Conservation (phyloP, 2,113 vertebrate genomes). For the Mesembrinibis cayennensis region DNA sequence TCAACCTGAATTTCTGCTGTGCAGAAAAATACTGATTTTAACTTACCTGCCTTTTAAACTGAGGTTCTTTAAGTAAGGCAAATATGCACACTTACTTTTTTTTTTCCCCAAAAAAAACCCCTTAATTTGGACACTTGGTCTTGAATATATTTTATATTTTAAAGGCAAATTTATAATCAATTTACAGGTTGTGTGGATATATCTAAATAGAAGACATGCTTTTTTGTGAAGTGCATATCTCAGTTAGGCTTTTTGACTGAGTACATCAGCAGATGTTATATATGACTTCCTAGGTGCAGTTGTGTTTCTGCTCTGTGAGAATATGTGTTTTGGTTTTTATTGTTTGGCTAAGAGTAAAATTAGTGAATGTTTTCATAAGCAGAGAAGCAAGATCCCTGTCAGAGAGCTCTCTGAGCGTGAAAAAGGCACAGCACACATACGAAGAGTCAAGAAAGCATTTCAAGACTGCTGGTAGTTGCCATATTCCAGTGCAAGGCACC, state of each 20-base stretch:
- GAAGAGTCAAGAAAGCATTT: background rate
- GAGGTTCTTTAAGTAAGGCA: background rate
- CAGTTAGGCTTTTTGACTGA: background rate
- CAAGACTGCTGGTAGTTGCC: background rate
- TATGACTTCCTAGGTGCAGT: background rate
- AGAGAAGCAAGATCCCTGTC: background rate
- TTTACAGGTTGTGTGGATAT: background rate
- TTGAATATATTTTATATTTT: background rate
- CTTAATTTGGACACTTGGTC: background rate
- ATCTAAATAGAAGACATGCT: background rate
- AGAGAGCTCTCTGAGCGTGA: background rate
- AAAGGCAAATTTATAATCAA: background rate
- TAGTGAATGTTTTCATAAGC: background rate
- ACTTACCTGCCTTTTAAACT: background rate
- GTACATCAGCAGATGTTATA: background rate
- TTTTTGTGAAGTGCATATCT: background rate
- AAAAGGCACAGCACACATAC: background rate
- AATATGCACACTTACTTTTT: background rate
- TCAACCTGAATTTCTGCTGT: background rate
- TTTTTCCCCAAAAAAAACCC: background rate
- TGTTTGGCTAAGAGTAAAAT: background rate
- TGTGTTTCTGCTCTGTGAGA: background rate
- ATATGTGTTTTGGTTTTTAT: background rate
- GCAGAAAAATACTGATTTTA: background rate
- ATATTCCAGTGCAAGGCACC: background rate